Percentiles rank a stretch among this genome's conserved stretches.
Conservation (phyloP, 2,888 invertebrate genomes). For the Tetrapedia diversipes region DNA sequence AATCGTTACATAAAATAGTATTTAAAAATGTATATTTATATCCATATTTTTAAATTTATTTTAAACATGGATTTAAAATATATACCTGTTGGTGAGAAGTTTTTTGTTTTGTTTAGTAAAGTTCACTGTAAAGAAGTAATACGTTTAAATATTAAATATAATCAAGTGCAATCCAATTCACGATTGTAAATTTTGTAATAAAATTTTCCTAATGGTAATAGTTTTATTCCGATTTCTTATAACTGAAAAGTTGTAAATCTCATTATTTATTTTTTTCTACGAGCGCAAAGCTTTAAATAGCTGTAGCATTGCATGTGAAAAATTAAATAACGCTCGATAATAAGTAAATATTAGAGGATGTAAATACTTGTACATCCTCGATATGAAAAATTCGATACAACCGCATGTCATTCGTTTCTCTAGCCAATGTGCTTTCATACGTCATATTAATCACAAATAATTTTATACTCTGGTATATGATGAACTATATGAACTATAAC, state of each 20-base stretch:
- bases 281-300: no score
- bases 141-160: no score
- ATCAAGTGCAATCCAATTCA: no score
- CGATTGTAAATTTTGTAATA: no score
- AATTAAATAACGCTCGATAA: background rate
- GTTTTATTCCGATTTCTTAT: no score
- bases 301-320: background rate
- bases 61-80: background rate
- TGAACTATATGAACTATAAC: constrained; percentile 41
- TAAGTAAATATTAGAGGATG: background rate
- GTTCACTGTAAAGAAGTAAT: no score
- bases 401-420: constrained; percentile 60
- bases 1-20: no score
- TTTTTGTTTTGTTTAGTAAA: no score
- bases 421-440: constrained; percentile 11
- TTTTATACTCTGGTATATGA: constrained; percentile 33
- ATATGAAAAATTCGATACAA: constrained; percentile 48
- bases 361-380: background rate
- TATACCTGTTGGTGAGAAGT: no score
- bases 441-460: constrained; percentile 19
- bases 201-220: no score
- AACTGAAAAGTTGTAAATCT: no score
- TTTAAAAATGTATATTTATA: background rate
- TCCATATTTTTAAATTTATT: background rate
- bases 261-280: no score